Evolutionary conservation across 2,888 invertebrate species (phyloP), one percentile per base, ranked within the genome.

Genomic region (Cerastis rubricosa): DNA sequence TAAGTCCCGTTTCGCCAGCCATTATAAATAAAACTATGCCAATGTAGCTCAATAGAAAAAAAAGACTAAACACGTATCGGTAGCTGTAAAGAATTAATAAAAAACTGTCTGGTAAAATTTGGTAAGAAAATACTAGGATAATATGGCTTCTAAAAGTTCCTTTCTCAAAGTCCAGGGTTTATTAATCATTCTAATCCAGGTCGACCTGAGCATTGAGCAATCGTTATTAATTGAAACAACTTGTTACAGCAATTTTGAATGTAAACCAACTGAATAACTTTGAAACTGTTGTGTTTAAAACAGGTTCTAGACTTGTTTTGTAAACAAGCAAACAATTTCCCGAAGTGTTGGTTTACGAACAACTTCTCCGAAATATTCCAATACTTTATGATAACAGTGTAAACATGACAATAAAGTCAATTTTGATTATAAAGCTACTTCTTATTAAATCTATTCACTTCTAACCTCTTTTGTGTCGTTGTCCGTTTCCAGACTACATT

Each of bases 401-500:
- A 40, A 45, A 81, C 25, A 43, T 7, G 43, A 83, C 49, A 83
- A 49, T 51, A 35, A 25, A 64, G 8, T 43, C 22, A 12, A 12
- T 19, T 63, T 63, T 63, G 40, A 40, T 43, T 63, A 40, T 40
- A 40, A 63, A 71, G 7, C 7, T 14, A 68, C 12, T 12, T 54
- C 17, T 40, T 17, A 51, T 59, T 43, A 54, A 69, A 70, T 17
- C 25, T 17, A 17, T 40, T 54, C 0, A 19, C 9, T 17, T 63
- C 17, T 57, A 29, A 25, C 25, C n/a, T 64, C 1, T 70, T 54
- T 45, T 5, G n/a, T 64, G n/a, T 64, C 6, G 9, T 25, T 43
- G 69, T 76, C 19, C 22, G n/a, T 83, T 94, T 93, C 57, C 93
- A 96, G 96, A 93, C 63, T 95, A 91, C 87, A 94, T 96, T 75